phyloP scores from a whole-genome alignment of 2,797 vertebrate genomes.

The Schizopygopsis pylzovi region DNA sequence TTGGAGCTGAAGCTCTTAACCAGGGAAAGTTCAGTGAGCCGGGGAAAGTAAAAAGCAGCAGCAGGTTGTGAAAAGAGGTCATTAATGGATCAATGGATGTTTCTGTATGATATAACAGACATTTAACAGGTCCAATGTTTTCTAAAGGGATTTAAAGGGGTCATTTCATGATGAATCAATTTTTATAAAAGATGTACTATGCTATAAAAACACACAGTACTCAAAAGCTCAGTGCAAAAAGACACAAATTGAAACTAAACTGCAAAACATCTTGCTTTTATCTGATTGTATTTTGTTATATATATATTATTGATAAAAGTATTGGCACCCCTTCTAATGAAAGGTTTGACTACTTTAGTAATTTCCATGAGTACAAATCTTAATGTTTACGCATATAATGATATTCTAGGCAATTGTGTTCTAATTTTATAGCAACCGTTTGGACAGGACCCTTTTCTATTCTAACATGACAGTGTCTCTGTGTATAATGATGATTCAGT shows the following conservation, averaged over 20 bases:
- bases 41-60: slow-evolving; percentile 1
- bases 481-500: no score
- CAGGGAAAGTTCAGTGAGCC: slow-evolving; percentile 42
- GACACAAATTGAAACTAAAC: background rate
- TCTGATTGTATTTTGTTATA: background rate
- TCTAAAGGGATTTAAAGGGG: background rate
- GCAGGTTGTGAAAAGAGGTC: background rate
- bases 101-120: background rate
- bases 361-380: no score
- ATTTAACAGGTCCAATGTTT: background rate
- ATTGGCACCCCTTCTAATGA: no score
- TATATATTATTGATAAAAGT: no score
- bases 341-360: no score
- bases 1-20: slow-evolving; percentile 30
- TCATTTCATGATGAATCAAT: background rate
- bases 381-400: no score
- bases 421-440: no score
- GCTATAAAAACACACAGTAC: background rate
- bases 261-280: background rate
- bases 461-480: no score
- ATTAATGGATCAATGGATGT: slow-evolving; percentile 7
- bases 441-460: no score
- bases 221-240: background rate
- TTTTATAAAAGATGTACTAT: background rate
- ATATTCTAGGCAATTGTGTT: no score